These are phyloP conservation scores for Taenioides sp. DNA, from an alignment of 2,797 vertebrate species.

Conservation along the genomic window DNA sequence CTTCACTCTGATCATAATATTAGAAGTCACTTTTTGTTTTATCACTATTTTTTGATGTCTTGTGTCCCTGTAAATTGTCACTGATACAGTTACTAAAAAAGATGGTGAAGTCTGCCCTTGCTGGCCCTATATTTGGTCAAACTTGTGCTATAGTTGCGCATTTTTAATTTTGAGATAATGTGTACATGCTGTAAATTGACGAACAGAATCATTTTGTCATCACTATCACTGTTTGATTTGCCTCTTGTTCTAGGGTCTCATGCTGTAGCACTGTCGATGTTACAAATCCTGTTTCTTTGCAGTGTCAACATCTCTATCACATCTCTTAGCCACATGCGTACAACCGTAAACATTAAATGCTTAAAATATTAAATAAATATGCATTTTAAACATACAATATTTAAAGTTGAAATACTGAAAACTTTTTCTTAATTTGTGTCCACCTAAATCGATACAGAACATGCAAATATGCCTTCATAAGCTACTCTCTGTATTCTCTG, in stretches of 20 bases:
- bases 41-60: conserved; percentile 18
- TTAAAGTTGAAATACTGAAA: not conserved
- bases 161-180: conserved; percentile 18
- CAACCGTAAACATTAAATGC: not conserved
- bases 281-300: not conserved
- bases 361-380: not conserved
- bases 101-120: conserved; percentile 6
- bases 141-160: conserved; percentile 9
- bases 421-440: not conserved
- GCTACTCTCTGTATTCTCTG: not conserved
- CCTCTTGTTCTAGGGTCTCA: not conserved
- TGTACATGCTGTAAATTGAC: conserved; percentile 36
- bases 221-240: not conserved
- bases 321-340: not conserved
- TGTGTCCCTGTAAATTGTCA: conserved; percentile 42
- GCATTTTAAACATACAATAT: conserved; percentile 19
- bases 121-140: conserved; percentile 21
- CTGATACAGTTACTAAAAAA: conserved; percentile 7
- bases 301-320: not conserved
- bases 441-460: not conserved
- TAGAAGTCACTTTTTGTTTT: conserved; percentile 37
- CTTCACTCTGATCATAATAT: conserved; percentile 22
- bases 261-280: not conserved
- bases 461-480: not conserved
- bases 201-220: not conserved